A percentile compares a stretch with the other conserved stretches of the same genome.
These are phyloP conservation scores for Caenorhabditis remanei DNA, from an alignment of 1,140 invertebrate species.

Conservation along the genomic window DNA sequence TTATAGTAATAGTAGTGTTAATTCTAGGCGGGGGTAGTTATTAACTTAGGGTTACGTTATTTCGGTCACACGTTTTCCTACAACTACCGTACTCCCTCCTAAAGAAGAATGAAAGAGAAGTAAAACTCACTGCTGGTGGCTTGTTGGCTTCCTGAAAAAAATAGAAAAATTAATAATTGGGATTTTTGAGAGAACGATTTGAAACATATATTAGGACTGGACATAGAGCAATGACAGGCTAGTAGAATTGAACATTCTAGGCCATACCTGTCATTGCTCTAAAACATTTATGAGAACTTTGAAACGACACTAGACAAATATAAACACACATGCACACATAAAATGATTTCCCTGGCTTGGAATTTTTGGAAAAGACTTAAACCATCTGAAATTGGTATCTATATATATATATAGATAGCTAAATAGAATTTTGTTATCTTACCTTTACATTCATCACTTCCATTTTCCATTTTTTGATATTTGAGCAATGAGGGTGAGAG, in stretches of 20 bases:
- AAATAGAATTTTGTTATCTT: neutral
- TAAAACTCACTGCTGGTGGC: constrained; percentile 70
- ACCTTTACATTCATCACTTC: neutral
- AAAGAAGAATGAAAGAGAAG: constrained; percentile 32
- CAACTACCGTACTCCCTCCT: constrained; percentile 40
- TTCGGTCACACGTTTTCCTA: constrained; percentile 15
- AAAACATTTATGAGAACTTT: neutral
- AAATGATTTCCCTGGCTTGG: constrained; percentile 37
- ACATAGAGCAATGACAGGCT: neutral
- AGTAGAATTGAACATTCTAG: neutral
- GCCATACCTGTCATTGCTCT: too few relatives aligned
- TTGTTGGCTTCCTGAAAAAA: constrained; percentile 69
- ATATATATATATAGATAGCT: neutral
- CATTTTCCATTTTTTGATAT: neutral
- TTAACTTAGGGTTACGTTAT: neutral
- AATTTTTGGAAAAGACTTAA: constrained; percentile 4
- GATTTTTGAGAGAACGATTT: neutral
- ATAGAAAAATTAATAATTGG: neutral
- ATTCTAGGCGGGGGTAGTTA: too few relatives aligned
- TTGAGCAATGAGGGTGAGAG: neutral
- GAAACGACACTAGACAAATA: constrained; percentile 15
- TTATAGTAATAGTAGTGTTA: too few relatives aligned
- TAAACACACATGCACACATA: constrained; percentile 28
- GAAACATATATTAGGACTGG: neutral
- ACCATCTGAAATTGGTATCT: neutral